A percentile compares a stretch with the other conserved stretches of the same genome.
Evolutionary conservation across 2,113 vertebrate species (phyloP).

Genomic region (Rhinoptilus africanus): DNA sequence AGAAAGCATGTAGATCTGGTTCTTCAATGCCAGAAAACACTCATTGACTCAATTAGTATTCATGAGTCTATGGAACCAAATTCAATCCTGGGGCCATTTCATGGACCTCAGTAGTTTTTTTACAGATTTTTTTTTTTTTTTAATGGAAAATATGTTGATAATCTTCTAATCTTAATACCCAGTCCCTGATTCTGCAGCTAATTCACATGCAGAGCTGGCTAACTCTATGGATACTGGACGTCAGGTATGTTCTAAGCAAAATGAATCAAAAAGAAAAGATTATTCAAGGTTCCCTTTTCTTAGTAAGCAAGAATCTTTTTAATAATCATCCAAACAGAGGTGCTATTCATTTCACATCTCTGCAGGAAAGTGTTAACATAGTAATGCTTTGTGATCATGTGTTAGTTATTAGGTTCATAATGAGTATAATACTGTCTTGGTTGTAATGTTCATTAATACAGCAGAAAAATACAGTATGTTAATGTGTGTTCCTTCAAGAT

Average conservation of each 20-base stretch:
- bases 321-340: constrained; percentile 38
- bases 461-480: constrained; percentile 56
- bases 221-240: rapidly evolving
- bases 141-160: neutral
- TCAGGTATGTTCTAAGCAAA: neutral
- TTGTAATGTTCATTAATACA: constrained; percentile 62
- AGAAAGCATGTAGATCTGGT: neutral
- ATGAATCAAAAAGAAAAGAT: neutral
- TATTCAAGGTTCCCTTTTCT: neutral
- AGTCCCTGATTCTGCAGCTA: neutral
- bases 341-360: constrained; percentile 47
- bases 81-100: neutral
- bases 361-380: constrained; percentile 58
- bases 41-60: neutral
- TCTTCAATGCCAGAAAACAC: neutral
- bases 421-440: constrained; percentile 49
- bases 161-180: neutral
- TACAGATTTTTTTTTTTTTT: neutral
- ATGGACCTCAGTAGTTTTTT: neutral
- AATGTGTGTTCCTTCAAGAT: constrained; percentile 65
- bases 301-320: neutral
- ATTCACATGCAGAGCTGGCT: neutral
- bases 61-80: neutral
- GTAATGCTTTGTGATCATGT: constrained; percentile 29
- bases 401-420: constrained; percentile 61